Conservation (phyloP, 1,140 invertebrate genomes). For the Pissodes strobi region DNA sequence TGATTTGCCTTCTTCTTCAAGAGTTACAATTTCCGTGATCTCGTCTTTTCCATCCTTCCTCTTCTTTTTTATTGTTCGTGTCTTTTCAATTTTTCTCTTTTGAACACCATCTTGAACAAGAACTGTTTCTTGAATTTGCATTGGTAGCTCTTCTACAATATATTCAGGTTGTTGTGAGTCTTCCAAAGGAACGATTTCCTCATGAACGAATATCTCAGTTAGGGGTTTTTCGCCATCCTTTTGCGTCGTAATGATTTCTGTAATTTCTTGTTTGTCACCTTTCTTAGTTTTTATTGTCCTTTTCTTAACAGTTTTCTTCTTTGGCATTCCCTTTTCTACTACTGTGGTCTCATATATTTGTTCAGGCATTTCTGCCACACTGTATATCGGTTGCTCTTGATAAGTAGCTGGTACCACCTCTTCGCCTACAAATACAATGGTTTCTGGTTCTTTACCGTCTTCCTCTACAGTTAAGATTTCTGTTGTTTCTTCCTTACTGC, state of each 20-base stretch:
- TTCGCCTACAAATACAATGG: conserved; percentile 52
- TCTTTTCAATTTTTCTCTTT: conserved; percentile 47
- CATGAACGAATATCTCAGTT: conserved; percentile 47
- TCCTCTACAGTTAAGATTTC: conserved; percentile 51
- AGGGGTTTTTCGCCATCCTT: conserved; percentile 42
- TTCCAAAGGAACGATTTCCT: conserved; percentile 41
- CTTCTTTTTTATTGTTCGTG: conserved; percentile 31
- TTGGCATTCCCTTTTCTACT: conserved; percentile 47
- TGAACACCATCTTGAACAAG: conserved; percentile 41
- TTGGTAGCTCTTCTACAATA: conserved; percentile 50
- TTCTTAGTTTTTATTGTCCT: conserved; percentile 50
- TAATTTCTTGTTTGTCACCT: conserved; percentile 45
- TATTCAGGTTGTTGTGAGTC: conserved; percentile 44
- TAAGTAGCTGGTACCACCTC: background rate
- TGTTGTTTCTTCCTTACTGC: too few relatives aligned
- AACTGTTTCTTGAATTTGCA: conserved; percentile 41
- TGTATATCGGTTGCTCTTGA: conserved; percentile 21
- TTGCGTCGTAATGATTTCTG: conserved; percentile 48
- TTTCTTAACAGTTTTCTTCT: conserved; percentile 49
- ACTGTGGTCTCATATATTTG: conserved; percentile 33
- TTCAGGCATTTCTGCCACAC: conserved; percentile 53
- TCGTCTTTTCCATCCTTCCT: conserved; percentile 44
- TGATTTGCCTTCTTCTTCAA: conserved; percentile 56
- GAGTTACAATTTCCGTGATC: conserved; percentile 46
- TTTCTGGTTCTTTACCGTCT: conserved; percentile 49